These are phyloP conservation scores for Herpetotheres cachinnans DNA, from an alignment of 2,113 vertebrate genomes.

Conservation along the genomic window DNA sequence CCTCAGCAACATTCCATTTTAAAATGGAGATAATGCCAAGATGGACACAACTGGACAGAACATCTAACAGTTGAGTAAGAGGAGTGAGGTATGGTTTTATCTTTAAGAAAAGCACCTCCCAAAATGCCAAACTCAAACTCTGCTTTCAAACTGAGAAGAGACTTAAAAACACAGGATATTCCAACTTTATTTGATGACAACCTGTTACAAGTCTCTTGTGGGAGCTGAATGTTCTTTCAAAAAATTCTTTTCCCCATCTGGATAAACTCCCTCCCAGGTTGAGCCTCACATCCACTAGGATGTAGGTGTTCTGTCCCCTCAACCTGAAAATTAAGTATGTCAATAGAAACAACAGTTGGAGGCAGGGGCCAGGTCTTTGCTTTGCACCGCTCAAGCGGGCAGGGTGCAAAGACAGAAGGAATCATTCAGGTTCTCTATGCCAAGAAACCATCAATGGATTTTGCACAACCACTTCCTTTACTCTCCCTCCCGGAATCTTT, in stretches of 20 bases:
- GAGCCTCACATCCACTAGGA: background rate
- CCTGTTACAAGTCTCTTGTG: background rate
- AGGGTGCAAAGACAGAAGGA: background rate
- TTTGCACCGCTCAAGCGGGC: background rate
- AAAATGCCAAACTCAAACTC: background rate
- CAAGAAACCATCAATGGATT: background rate
- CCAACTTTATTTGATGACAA: background rate
- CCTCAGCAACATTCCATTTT: background rate
- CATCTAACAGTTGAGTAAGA: fast-evolving
- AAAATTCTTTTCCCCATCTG: background rate
- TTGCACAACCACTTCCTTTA: background rate
- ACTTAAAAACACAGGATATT: background rate
- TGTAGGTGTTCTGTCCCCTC: background rate
- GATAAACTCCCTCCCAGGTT: background rate
- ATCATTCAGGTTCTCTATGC: background rate
- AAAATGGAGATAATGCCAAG: background rate
- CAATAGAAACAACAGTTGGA: background rate
- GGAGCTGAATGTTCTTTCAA: background rate
- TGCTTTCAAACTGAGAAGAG: background rate
- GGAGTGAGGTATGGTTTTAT: background rate
- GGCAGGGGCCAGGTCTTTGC: background rate
- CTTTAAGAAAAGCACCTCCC: background rate
- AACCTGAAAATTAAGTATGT: background rate
- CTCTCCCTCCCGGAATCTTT: background rate
- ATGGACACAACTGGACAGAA: background rate